phyloP scores from a whole-genome alignment of 2,888 invertebrate species.

The Branchellion lobata region DNA sequence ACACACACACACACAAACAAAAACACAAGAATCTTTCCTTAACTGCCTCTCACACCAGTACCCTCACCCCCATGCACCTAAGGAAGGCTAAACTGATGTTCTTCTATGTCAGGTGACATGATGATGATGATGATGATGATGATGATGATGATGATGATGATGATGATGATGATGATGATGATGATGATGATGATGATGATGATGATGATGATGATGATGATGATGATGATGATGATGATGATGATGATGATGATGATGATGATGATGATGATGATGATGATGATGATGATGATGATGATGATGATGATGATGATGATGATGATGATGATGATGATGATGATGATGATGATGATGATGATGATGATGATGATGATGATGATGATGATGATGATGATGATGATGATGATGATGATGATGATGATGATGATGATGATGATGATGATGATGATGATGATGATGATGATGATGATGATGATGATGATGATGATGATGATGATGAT shows the following conservation, averaged over 20 bases:
- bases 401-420: neutral
- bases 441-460: neutral
- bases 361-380: neutral
- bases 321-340: neutral
- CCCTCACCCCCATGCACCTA: conserved; percentile 98
- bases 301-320: conserved; percentile 5
- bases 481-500: neutral
- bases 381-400: neutral
- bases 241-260: neutral
- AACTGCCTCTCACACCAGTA: conserved; percentile 65
- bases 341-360: conserved; percentile 3
- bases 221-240: conserved; percentile 3
- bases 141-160: conserved; percentile 16
- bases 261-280: neutral
- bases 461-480: conserved; percentile 3
- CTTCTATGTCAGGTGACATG: conserved; percentile 82
- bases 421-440: conserved; percentile 5
- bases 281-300: neutral
- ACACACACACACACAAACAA: no score
- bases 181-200: neutral
- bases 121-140: conserved; percentile 11
- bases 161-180: conserved; percentile 20
- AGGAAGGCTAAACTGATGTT: conserved; percentile 99
- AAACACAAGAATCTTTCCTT: no score
- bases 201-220: conserved; percentile 21